Percentiles rank a stretch among this genome's conserved stretches.
Evolutionary conservation across 2,113 vertebrate species (phyloP).

Genomic region (Colinus virginianus): DNA sequence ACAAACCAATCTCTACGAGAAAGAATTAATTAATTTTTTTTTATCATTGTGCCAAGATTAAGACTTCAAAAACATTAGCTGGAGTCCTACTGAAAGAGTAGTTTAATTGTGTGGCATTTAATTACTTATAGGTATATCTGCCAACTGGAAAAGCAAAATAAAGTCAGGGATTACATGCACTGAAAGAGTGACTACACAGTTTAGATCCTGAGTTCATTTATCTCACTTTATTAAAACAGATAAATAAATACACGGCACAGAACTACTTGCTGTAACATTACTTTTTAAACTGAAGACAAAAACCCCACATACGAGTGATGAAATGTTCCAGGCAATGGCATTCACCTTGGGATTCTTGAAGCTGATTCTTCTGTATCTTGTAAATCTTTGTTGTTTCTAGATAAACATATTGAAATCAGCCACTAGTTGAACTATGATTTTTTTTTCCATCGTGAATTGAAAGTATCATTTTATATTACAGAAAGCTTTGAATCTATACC

Average conservation of each 20-base stretch:
- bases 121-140: not conserved
- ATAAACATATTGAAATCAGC: not conserved
- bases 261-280: not conserved
- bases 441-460: not conserved
- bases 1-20: not conserved
- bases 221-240: not conserved
- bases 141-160: not conserved
- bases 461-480: not conserved
- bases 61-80: not conserved
- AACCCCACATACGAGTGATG: not conserved
- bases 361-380: not conserved
- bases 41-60: not conserved
- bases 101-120: not conserved
- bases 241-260: not conserved
- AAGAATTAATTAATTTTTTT: not conserved
- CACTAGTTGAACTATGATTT: not conserved
- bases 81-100: not conserved
- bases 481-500: not conserved
- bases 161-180: not conserved
- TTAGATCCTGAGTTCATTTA: not conserved
- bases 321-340: not conserved
- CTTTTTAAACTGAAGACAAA: not conserved
- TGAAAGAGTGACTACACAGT: not conserved
- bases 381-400: not conserved
- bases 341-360: slow-evolving; percentile 1